Evolutionary conservation across 2,113 vertebrate species (phyloP), one percentile per base, ranked within the genome.

Genomic region (Pteropus alecto): DNA sequence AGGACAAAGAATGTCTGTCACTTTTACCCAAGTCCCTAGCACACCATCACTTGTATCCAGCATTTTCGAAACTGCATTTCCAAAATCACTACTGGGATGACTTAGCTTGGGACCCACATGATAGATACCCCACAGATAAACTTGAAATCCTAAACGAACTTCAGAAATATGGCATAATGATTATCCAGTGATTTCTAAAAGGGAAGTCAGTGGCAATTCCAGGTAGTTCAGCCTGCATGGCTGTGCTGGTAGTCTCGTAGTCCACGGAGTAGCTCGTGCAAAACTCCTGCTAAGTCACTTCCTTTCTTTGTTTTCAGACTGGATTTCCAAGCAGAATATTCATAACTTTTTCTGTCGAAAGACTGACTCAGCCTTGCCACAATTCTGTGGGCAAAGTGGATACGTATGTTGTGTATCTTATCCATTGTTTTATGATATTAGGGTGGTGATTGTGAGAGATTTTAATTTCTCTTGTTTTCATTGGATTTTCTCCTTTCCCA

Each of bases 231-330:
- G 41, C 4, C 24, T 35, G 24, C n/a, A 1, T 51, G 7, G 2
- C 79, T 77, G 11, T n/a, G 6, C 35, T 58, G 0, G 4, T 14
- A 63, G 24, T 43, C 6, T 54, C 0, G 5, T 21, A 65, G 24
- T 43, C 6, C 33, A 22, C 33, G 43, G 87, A 96, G 82, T 51
- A 96, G 95, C 46, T 97, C 93, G 94, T 87, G 87, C 94, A 95
- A 93, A 97, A 96, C 88, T 97, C 96, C 96, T 97, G 96, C 93
- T 96, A 97, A 98, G 95, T 98, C 79, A 98, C 97, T 98, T 98
- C 98, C 98, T 98, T 82, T 98, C 97, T 98, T 98, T 99, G 97
- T 98, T 98, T 97, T 96, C 93, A 24, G 51, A 71, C 83, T 97
- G 51, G 28, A 93, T 87, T 90, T 93, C 96, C 82, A 87, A 96